Evolutionary conservation across 2,797 vertebrate genomes (phyloP).

Genomic region (Malurus splendens): DNA sequence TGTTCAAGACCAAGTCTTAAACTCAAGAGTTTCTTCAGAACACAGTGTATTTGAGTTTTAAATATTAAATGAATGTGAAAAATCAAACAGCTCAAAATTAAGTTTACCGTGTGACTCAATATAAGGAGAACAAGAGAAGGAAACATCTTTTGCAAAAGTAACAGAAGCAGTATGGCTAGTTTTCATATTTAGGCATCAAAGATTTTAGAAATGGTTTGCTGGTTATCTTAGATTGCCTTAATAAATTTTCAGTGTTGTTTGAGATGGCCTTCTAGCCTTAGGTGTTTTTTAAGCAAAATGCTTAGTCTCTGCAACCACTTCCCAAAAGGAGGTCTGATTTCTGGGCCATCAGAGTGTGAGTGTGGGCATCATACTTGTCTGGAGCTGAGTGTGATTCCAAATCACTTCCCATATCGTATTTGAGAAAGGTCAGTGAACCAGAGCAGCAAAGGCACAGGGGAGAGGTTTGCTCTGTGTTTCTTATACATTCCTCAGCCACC

Average conservation of each 20-base stretch:
- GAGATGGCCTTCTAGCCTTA: neutral
- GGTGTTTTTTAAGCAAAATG: neutral
- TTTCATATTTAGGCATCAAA: neutral
- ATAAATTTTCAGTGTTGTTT: neutral
- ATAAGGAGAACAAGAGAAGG: neutral
- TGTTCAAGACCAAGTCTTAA: neutral
- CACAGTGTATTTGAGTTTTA: neutral
- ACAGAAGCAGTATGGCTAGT: neutral
- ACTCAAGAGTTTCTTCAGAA: neutral
- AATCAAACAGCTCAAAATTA: neutral
- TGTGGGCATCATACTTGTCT: neutral
- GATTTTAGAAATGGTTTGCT: neutral
- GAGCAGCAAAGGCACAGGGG: neutral
- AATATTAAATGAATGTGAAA: neutral
- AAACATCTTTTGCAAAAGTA: neutral
- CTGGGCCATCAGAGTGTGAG: neutral
- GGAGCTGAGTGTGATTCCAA: neutral
- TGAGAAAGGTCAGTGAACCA: neutral
- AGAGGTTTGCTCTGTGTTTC: neutral
- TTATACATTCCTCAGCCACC: neutral
- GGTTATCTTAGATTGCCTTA: neutral
- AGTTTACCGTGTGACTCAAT: neutral
- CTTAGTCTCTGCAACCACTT: neutral
- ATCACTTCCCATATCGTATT: accelerated
- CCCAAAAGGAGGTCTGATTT: neutral